A percentile compares a stretch with the other conserved stretches of the same genome.
Evolutionary conservation across 2,797 vertebrate species (phyloP).

Genomic region (Sebastes cheni): DNA sequence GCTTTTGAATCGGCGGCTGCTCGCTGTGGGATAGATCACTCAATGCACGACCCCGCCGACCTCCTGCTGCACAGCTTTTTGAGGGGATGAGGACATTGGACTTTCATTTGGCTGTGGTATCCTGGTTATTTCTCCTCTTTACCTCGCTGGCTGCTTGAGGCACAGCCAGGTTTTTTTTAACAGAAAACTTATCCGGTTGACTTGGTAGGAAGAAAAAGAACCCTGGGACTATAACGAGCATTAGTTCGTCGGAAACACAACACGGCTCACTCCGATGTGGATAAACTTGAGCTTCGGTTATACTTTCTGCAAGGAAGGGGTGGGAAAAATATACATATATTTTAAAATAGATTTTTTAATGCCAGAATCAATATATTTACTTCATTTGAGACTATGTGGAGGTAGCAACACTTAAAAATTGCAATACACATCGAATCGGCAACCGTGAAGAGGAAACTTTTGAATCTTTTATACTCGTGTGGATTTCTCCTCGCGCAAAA

Average conservation of each 20-base stretch:
- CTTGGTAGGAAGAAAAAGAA: background rate
- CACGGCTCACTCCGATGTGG: too few relatives aligned
- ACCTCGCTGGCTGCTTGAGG: background rate
- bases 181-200: background rate
- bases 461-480: too few relatives aligned
- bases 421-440: too few relatives aligned
- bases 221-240: background rate
- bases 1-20: constrained; percentile 37
- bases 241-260: background rate
- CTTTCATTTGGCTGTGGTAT: constrained; percentile 23
- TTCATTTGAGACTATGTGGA: too few relatives aligned
- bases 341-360: too few relatives aligned
- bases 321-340: too few relatives aligned
- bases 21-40: constrained; percentile 11
- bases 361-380: too few relatives aligned
- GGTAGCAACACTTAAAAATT: too few relatives aligned
- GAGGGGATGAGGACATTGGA: background rate
- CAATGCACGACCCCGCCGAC: background rate
- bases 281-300: too few relatives aligned
- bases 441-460: too few relatives aligned
- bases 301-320: too few relatives aligned
- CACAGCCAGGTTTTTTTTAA: background rate
- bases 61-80: constrained; percentile 13
- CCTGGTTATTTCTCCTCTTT: background rate
- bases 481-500: too few relatives aligned